A percentile compares a stretch with the other conserved stretches of the same genome.
Evolutionary conservation across 2,888 invertebrate species (phyloP).

Genomic region (Mellilla xanthometata): DNA sequence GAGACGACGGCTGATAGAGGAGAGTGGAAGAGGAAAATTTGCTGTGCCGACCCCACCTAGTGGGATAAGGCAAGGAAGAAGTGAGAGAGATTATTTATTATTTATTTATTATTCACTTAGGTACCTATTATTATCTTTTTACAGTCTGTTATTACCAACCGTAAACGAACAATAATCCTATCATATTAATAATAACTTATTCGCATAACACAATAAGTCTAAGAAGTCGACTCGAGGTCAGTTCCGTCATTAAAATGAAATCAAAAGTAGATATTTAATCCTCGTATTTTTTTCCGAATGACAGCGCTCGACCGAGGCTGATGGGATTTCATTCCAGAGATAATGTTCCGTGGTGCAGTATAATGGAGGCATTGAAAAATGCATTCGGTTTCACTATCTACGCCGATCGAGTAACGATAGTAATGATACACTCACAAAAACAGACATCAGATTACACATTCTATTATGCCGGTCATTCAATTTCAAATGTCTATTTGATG

Average conservation of each 20-base stretch:
- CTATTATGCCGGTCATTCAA: conserved; percentile 7
- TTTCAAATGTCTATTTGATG: conserved; percentile 7
- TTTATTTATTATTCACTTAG: neutral
- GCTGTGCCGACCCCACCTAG: no score
- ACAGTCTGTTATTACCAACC: no score
- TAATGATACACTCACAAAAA: conserved; percentile 14
- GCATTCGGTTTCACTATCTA: conserved; percentile 24
- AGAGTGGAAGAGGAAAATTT: no score
- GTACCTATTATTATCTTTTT: no score
- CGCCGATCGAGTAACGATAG: conserved; percentile 17
- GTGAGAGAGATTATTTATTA: no score
- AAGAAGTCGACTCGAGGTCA: conserved; percentile 43
- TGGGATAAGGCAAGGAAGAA: no score
- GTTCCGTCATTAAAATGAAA: conserved; percentile 58
- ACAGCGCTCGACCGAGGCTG: conserved; percentile 30
- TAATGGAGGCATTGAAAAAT: conserved; percentile 37
- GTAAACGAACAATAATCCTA: conserved; percentile 22
- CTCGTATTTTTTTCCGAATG: conserved; percentile 45
- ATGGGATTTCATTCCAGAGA: conserved; percentile 48
- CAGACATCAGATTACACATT: conserved; percentile 14
- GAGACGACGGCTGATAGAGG: no score
- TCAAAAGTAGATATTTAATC: conserved; percentile 64
- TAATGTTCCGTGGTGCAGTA: conserved; percentile 37
- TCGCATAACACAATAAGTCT: conserved; percentile 40
- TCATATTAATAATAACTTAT: conserved; percentile 31